Evolutionary conservation across 2,113 vertebrate genomes (phyloP).

Genomic region (Lutjanus erythropterus): DNA sequence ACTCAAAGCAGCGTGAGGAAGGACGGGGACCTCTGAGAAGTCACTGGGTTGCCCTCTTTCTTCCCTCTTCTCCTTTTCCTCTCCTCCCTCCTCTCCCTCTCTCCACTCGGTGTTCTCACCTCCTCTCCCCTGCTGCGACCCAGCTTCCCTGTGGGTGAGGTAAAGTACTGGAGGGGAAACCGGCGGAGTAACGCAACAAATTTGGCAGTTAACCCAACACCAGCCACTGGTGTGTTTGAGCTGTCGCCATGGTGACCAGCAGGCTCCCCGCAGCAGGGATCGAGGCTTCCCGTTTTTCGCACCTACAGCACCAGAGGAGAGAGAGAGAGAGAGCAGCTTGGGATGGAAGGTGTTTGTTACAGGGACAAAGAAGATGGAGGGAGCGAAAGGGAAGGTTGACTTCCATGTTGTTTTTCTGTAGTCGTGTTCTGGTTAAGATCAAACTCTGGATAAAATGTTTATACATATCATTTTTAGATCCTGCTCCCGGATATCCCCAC

Average conservation of each 20-base stretch:
- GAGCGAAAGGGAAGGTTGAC: not conserved
- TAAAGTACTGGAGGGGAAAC: slow-evolving; percentile 67
- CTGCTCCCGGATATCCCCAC: slow-evolving; percentile 47
- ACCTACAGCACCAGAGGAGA: slow-evolving; percentile 48
- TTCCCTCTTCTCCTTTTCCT: slow-evolving; percentile 9
- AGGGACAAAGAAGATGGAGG: slow-evolving; percentile 29
- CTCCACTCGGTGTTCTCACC: slow-evolving; percentile 63
- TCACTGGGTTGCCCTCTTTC: slow-evolving; percentile 34
- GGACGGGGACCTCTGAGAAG: slow-evolving; percentile 41
- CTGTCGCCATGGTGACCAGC: slow-evolving; percentile 65
- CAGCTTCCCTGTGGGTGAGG: slow-evolving; percentile 66
- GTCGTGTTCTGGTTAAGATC: slow-evolving; percentile 51
- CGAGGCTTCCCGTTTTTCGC: slow-evolving; percentile 55
- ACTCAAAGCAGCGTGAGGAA: slow-evolving; percentile 40
- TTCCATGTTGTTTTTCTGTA: not conserved
- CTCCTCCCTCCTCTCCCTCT: not conserved
- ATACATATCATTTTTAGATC: slow-evolving; percentile 50
- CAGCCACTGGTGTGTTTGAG: slow-evolving; percentile 73
- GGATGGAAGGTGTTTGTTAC: slow-evolving; percentile 62
- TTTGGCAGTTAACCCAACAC: slow-evolving; percentile 71
- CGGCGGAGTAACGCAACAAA: slow-evolving; percentile 64
- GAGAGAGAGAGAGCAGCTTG: slow-evolving; percentile 48
- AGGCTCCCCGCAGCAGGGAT: slow-evolving; percentile 45
- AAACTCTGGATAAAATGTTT: slow-evolving; percentile 58
- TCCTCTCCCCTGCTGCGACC: slow-evolving; percentile 65